These are phyloP conservation scores for Gymnocephalus cernua DNA, from an alignment of 2,113 vertebrate genomes.

Conservation along the genomic window DNA sequence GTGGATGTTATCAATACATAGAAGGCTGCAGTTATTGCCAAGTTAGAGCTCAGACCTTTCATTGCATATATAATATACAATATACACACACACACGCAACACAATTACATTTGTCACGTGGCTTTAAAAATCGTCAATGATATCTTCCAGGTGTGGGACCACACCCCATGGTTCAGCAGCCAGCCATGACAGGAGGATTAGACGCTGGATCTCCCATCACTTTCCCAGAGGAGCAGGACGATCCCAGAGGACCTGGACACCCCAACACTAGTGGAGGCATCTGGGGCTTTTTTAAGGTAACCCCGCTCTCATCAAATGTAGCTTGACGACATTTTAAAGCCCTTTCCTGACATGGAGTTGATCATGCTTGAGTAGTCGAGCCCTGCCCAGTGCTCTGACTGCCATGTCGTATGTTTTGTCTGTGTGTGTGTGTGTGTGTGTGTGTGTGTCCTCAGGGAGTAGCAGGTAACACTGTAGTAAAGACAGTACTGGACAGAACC, in stretches of 20 bases:
- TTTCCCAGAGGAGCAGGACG: slow-evolving; percentile 93
- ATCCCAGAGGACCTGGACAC: slow-evolving; percentile 79
- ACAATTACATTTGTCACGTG: neutral
- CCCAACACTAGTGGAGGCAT: slow-evolving; percentile 85
- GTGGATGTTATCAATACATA: too few species aligned
- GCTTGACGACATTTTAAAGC: neutral
- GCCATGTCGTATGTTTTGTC: neutral
- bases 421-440: too few species aligned
- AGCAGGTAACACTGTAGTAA: slow-evolving; percentile 93
- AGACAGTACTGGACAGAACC: slow-evolving; percentile 95
- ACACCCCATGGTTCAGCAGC: slow-evolving; percentile 87
- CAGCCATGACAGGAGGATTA: slow-evolving; percentile 76
- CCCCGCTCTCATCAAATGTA: neutral
- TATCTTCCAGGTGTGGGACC: slow-evolving; percentile 82
- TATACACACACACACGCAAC: too few species aligned
- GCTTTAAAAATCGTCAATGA: neutral
- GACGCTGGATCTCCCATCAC: slow-evolving; percentile 90
- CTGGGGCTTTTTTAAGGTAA: slow-evolving; percentile 97
- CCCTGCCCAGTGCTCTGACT: neutral
- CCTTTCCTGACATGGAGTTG: neutral
- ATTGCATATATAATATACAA: neutral
- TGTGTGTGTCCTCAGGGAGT: slow-evolving; percentile 87
- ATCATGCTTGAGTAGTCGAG: neutral
- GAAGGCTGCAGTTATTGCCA: neutral
- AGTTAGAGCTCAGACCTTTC: neutral